Evolutionary conservation across 35 echinoderm and acorn worm species (phyloP), one percentile per base, ranked within the genome.

Genomic region (Ophioderma brevispina): DNA sequence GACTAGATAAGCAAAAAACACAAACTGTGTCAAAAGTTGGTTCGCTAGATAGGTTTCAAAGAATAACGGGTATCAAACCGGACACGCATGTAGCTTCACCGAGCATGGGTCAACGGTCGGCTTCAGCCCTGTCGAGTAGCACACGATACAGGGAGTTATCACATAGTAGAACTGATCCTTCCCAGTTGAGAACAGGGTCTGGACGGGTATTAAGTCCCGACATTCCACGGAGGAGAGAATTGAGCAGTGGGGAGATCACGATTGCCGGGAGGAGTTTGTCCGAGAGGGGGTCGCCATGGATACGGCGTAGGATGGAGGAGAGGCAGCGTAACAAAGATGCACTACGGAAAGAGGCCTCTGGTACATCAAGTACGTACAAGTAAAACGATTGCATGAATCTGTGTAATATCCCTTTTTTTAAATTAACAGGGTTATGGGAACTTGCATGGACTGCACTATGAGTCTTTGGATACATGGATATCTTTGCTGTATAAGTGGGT

Each of bases 281-380:
- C 14, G 59, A 88, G 64, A 93, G 81, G 76, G 94, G 94, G 38
- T 96, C 94, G 11, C 94, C 94, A 31, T 96, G 82, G 64, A 96
- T 96, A 85, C 87, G 88, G 56, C 88, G 88, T 55, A 85, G 83
- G 59, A 96, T 96, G 81, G 91, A 87, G 25, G 81, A 93, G 87
- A 92, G 87, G 63, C 79, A 92, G 31, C 40, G 49, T 18, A 35
- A 59, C 18, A 84, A 46, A 46, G 41, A 46, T 46, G 41, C 41
- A 17, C 41, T 8, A 17, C 17, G 17, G n/a, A 70, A 70, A 70
- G 59, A 70, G 4, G 59, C 59, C 15, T 70, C 59, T 25, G 1
- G 10, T 30, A 13, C 59, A 70, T 25, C 59, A 70, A 70, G 59
- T 70, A 70, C 59, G 59, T 70, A 70, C 46, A 70, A 70, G 1